Evolutionary conservation across 2,888 invertebrate species (phyloP).

Genomic region (Mesodorylaimus sp.): DNA sequence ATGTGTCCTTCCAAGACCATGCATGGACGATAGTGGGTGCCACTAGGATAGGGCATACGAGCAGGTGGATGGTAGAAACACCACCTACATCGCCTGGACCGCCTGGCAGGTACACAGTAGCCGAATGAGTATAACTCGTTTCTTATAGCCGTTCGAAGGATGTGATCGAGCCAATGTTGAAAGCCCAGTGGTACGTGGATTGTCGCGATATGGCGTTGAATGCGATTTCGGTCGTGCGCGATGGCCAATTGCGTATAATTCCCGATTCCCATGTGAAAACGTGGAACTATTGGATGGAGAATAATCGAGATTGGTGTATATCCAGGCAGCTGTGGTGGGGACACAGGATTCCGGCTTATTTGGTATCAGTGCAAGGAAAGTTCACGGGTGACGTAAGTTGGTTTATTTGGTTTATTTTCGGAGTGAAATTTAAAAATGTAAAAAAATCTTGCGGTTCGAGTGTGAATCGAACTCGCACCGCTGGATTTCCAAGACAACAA

Average conservation of each 20-base stretch:
- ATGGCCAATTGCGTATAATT: constrained; percentile 63
- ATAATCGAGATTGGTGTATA: constrained; percentile 95
- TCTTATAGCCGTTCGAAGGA: constrained; percentile 75
- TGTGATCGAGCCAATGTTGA: constrained; percentile 81
- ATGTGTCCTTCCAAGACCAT: no score
- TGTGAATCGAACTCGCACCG: not conserved
- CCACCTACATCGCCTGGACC: no score
- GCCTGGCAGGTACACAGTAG: no score
- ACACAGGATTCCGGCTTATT: constrained; percentile 86
- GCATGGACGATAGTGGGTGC: no score
- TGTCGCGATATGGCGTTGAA: constrained; percentile 62
- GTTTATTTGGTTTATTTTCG: not conserved
- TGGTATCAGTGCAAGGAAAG: constrained; percentile 43
- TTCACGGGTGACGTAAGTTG: constrained; percentile 29
- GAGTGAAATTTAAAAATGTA: not conserved
- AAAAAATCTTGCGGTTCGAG: no score
- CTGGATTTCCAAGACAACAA: not conserved
- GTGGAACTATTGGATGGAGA: constrained; percentile 91
- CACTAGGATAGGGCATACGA: no score
- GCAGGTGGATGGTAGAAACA: no score
- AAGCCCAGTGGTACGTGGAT: constrained; percentile 90
- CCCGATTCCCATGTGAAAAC: constrained; percentile 75
- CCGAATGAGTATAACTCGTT: not conserved
- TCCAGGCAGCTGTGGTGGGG: constrained; percentile 98
- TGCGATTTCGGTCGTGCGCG: constrained; percentile 47